A percentile compares a stretch with the other conserved stretches of the same genome.
phyloP scores from a whole-genome alignment of 2,888 invertebrate genomes.

The Poecilobothrus nobilitatus region DNA sequence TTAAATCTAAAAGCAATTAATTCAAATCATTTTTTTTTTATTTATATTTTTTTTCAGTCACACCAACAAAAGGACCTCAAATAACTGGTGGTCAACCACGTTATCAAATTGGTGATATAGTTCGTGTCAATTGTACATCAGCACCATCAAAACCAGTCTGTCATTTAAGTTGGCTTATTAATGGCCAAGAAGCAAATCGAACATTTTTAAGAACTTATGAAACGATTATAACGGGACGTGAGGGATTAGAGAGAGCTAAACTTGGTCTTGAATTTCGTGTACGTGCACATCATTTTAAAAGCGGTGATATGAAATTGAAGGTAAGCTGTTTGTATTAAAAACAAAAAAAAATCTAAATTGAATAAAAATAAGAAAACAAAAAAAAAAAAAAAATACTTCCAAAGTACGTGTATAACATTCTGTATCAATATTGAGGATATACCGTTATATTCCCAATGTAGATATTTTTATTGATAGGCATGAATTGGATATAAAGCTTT shows the following conservation, averaged over 20 bases:
- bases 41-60: constrained; percentile 49
- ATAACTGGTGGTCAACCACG: constrained; percentile 71
- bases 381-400: background rate
- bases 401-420: too few species aligned
- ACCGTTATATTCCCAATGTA: background rate
- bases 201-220: constrained; percentile 48
- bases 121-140: constrained; percentile 77
- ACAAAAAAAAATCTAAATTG: background rate
- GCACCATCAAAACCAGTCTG: constrained; percentile 75
- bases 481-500: too few species aligned
- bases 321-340: constrained; percentile 35
- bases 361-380: constrained; percentile 8
- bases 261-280: constrained; percentile 74
- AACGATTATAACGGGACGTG: constrained; percentile 49
- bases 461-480: constrained; percentile 2
- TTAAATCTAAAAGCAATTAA: too few species aligned
- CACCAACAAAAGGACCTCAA: constrained; percentile 72
- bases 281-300: constrained; percentile 69
- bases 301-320: constrained; percentile 79
- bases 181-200: constrained; percentile 64
- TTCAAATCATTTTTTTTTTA: background rate
- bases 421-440: too few species aligned
- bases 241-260: constrained; percentile 64
- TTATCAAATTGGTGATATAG: constrained; percentile 73
- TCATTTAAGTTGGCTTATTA: constrained; percentile 77